A percentile compares a stretch with the other conserved stretches of the same genome.
phyloP scores from a whole-genome alignment of 2,797 vertebrate genomes.

The Sebastes goodei region DNA sequence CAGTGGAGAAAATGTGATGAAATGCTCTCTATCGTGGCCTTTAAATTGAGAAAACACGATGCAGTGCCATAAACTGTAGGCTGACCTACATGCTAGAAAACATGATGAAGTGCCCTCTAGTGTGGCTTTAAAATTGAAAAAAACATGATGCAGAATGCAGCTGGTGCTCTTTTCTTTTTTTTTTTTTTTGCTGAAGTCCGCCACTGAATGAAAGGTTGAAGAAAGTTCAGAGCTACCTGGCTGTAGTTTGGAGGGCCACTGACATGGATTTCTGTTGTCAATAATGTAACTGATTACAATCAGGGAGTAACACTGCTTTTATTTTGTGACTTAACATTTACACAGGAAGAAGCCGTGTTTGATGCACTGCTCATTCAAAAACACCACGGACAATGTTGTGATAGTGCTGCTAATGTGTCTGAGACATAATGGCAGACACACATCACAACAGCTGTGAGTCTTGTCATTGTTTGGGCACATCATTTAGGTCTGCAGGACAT shows the following conservation, averaged over 20 bases:
- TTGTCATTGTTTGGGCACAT: conserved; percentile 9
- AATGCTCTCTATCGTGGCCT: no score
- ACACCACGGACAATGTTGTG: not conserved
- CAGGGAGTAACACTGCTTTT: not conserved
- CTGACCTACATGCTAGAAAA: no score
- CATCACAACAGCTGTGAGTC: conserved; percentile 13
- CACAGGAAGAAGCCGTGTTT: not conserved
- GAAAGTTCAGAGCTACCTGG: not conserved
- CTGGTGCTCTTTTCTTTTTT: no score
- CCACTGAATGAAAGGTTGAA: no score
- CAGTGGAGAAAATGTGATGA: no score
- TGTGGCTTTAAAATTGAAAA: no score
- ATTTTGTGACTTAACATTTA: not conserved
- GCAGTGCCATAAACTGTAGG: no score
- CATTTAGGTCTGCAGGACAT: conserved; percentile 18
- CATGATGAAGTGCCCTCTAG: no score
- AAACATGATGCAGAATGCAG: no score
- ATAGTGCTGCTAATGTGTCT: not conserved
- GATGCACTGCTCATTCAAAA: not conserved
- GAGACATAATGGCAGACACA: not conserved
- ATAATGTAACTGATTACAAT: not conserved
- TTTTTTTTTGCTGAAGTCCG: no score
- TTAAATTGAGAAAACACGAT: no score
- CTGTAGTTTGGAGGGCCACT: not conserved
- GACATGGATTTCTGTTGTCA: not conserved